Evolutionary conservation across 1,140 invertebrate genomes (phyloP), one percentile per base, ranked within the genome.

Genomic region (Venturia canescens): DNA sequence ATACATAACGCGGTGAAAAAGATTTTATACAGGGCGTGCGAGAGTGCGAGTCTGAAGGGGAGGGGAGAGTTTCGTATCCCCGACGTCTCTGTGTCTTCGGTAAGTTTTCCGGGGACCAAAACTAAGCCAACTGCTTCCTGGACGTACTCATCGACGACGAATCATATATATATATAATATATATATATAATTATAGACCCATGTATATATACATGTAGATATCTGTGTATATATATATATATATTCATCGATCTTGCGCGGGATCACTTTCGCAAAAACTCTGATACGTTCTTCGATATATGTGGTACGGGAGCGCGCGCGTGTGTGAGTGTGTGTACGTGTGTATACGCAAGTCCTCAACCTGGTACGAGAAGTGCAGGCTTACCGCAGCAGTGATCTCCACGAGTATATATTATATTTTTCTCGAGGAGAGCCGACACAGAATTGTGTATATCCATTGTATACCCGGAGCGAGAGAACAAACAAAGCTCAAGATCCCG

Each of bases 1-100:
- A 15, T 48, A 50, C 48, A 53, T 11, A 15, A 57, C 48, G 44
- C 9, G 44, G 71, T 29, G 23, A 44, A 53, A 44, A 18, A 29
- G 71, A 74, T 74, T 74, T 74, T 29, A 67, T 67, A 74, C 38
- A 21, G 71, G 44, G 44, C 38, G 71, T 53, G 71, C 21, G 71
- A 50, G 71, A 74, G 71, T 53, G 44, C 38, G 71, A 74, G 21
- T 27, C 27, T n/a, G n/a, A n/a, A n/a, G n/a, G n/a, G n/a, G 13
- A 29, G 63, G 3, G 63, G n/a, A 11, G n/a, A 23, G 1, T 26
- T 16, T 27, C 27, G 26, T 31, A 9, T 67, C 27, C 63, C 27
- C 63, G 27, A 31, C 63, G 26, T 67, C 63, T 31, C 23, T 31
- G 63, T 67, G 27, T 29, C 63, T 67, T 29, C 27, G 60, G 63